phyloP scores from a whole-genome alignment of 2,888 invertebrate genomes.

The Oxytorus armatus region DNA sequence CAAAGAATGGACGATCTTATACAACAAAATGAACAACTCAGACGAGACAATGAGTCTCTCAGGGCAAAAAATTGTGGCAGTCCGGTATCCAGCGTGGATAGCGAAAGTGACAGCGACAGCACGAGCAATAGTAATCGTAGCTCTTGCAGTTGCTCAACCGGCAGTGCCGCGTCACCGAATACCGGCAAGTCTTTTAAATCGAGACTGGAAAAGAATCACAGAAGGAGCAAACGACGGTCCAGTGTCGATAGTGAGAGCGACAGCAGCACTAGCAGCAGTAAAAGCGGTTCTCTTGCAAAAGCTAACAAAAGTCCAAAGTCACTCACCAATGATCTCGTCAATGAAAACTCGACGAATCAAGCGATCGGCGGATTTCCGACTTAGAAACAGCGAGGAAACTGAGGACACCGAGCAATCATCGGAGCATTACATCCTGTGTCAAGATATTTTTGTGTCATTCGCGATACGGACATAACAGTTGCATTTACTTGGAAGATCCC shows the following conservation, averaged over 20 bases:
- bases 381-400: constrained; percentile 64
- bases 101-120: constrained; percentile 85
- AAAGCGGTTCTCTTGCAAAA: constrained; percentile 63
- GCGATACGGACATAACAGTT: not conserved
- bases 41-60: constrained; percentile 88
- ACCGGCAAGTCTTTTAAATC: constrained; percentile 70
- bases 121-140: constrained; percentile 74
- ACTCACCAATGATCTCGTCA: constrained; percentile 66
- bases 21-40: constrained; percentile 87
- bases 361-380: constrained; percentile 76
- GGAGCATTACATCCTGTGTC: constrained; percentile 4
- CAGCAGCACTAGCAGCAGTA: constrained; percentile 77
- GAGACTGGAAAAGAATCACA: constrained; percentile 69
- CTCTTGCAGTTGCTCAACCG: constrained; percentile 74
- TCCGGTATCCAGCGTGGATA: constrained; percentile 84
- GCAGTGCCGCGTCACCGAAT: constrained; percentile 64
- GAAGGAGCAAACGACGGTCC: constrained; percentile 75
- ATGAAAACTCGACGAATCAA: constrained; percentile 72
- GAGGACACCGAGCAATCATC: constrained; percentile 1
- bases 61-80: constrained; percentile 75
- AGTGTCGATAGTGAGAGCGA: constrained; percentile 85
- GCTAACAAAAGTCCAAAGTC: constrained; percentile 61
- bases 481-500: constrained; percentile 31
- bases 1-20: constrained; percentile 87
- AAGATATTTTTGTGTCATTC: constrained; percentile 7